Conservation (phyloP, 2,113 vertebrate genomes). For the Orientallactaga bullata region DNA sequence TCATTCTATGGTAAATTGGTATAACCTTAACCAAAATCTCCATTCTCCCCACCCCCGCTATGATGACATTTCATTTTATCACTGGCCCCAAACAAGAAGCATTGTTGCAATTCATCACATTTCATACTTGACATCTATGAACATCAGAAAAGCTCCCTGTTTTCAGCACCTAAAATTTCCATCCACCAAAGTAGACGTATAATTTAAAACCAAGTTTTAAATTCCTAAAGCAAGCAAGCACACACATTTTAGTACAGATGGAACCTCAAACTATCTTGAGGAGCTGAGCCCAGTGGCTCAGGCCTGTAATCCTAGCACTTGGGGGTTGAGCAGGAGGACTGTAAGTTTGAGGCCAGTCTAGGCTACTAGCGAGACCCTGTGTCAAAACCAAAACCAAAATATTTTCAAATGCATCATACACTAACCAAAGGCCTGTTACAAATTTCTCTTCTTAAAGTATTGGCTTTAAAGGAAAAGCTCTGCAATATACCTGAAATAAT, state of each 20-base stretch:
- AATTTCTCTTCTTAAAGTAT: neutral
- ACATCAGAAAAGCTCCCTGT: neutral
- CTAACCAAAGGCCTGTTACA: neutral
- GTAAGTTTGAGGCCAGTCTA: neutral
- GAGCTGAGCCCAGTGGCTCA: too few species aligned
- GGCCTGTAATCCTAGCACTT: neutral
- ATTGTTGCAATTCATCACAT: neutral
- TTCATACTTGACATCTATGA: neutral
- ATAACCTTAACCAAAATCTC: neutral
- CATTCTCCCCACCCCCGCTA: neutral
- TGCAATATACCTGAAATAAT: slow-evolving; percentile 95
- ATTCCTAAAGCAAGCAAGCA: slow-evolving; percentile 12
- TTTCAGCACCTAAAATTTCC: slow-evolving; percentile 33
- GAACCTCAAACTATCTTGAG: neutral
- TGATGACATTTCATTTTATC: neutral
- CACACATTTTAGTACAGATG: slow-evolving; percentile 19
- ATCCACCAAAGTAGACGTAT: neutral
- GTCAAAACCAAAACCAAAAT: neutral
- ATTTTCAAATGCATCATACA: slow-evolving; percentile 23
- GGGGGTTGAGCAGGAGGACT: neutral
- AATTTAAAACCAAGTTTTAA: slow-evolving; percentile 52
- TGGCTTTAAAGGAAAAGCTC: neutral
- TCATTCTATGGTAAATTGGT: neutral
- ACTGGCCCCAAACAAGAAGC: neutral
- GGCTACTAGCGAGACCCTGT: neutral